Percentiles rank a stretch among this genome's conserved stretches.
These are phyloP conservation scores for Remorina albescens DNA, from an alignment of 2,797 vertebrate species.

Conservation along the genomic window DNA sequence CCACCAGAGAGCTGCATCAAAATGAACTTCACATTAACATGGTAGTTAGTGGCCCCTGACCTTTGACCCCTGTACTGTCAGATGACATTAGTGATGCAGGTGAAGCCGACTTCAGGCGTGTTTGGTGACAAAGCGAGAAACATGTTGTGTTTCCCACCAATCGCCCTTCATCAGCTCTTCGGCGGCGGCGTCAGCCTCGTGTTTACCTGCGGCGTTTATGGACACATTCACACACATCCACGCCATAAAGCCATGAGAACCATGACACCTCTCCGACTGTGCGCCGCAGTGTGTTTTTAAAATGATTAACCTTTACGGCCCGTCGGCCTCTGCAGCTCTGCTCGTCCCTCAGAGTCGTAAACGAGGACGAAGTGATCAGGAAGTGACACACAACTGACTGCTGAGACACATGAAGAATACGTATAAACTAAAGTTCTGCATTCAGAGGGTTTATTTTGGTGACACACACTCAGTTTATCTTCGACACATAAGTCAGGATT, in stretches of 20 bases:
- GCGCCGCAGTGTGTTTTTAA: constrained; percentile 12
- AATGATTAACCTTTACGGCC: constrained; percentile 66
- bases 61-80: no score
- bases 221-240: constrained; percentile 24
- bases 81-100: no score
- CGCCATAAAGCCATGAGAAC: constrained; percentile 61
- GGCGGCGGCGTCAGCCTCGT: not conserved
- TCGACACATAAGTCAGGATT: no score
- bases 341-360: constrained; percentile 10
- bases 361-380: not conserved
- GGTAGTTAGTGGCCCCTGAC: no score
- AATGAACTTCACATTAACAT: not conserved
- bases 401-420: no score
- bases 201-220: constrained; percentile 42
- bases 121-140: not conserved
- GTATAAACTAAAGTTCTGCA: no score
- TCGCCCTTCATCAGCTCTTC: not conserved
- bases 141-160: constrained; percentile 17
- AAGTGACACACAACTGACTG: not conserved
- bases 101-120: no score
- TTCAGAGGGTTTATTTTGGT: no score
- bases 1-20: no score
- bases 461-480: no score
- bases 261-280: constrained; percentile 19
- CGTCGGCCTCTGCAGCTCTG: not conserved